Percentiles rank a stretch among this genome's conserved stretches.
These are phyloP conservation scores for Bemisia tabaci DNA, from an alignment of 1,140 invertebrate species.

Conservation along the genomic window DNA sequence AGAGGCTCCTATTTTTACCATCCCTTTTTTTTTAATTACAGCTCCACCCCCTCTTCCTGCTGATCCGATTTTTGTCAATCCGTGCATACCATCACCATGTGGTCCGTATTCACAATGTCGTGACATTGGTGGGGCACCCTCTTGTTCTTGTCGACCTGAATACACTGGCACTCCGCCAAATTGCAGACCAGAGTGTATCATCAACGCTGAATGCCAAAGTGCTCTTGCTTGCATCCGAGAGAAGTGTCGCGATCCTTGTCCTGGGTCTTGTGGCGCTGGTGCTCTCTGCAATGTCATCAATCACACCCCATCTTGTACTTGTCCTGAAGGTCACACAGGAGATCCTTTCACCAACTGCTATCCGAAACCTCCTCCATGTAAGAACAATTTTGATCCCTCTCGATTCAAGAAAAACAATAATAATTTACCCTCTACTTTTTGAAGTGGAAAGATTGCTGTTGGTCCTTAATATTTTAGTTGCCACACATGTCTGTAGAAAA, in stretches of 20 bases:
- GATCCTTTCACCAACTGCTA: conserved; percentile 35
- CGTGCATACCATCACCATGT: conserved; percentile 30
- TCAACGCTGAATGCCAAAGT: conserved; percentile 46
- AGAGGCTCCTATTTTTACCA: too few species aligned
- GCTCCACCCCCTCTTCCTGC: conserved; percentile 3
- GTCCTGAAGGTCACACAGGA: conserved; percentile 36
- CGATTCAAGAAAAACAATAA: too few species aligned
- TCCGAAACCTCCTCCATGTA: conserved; percentile 30
- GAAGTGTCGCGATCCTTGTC: conserved; percentile 53
- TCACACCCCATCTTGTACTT: conserved; percentile 40
- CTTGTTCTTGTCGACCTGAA: conserved; percentile 41
- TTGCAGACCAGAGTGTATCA: conserved; percentile 49
- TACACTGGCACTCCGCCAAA: conserved; percentile 52
- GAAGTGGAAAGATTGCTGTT: too few species aligned
- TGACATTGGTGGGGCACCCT: conserved; percentile 37
- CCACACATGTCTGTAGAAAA: too few species aligned
- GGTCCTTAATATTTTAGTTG: conserved; percentile 5
- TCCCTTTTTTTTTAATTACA: too few species aligned
- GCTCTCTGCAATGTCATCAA: conserved; percentile 36
- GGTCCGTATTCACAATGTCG: conserved; percentile 36
- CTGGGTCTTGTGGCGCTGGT: conserved; percentile 45
- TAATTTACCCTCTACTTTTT: conserved; percentile 16
- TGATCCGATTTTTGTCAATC: conserved; percentile 4
- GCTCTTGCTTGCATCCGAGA: conserved; percentile 44
- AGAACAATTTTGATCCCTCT: conserved; percentile 14